Conservation (phyloP, 2,888 invertebrate genomes). For the Eubasilissa splendida region DNA sequence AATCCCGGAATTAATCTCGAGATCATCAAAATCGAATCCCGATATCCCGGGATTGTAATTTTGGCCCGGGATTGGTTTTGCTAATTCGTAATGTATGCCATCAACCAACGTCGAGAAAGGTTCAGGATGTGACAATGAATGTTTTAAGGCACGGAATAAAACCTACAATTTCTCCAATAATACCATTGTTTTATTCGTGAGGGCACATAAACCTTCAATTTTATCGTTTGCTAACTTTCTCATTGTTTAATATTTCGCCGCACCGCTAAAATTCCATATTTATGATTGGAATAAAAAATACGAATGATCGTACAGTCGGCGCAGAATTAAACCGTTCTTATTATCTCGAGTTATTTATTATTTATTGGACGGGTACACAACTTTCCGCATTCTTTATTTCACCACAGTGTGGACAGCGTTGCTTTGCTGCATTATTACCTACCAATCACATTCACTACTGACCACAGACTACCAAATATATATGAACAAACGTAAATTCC, state of each 20-base stretch:
- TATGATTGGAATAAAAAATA: slow-evolving; percentile 22
- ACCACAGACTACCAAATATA: no score
- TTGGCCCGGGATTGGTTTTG: no score
- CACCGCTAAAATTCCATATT: slow-evolving; percentile 4
- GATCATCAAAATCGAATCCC: no score
- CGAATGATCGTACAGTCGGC: not conserved
- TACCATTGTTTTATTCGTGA: not conserved
- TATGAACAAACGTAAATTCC: no score
- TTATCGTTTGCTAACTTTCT: slow-evolving; percentile 21
- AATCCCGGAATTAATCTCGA: no score
- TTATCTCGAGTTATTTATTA: slow-evolving; percentile 18
- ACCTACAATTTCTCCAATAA: slow-evolving; percentile 8
- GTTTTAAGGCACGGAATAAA: not conserved
- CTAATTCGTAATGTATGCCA: no score
- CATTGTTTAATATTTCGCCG: slow-evolving; percentile 24
- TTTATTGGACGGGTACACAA: slow-evolving; percentile 12
- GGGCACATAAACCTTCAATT: slow-evolving; percentile 7
- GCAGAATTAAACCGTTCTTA: slow-evolving; percentile 18
- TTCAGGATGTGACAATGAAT: no score
- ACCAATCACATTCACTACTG: not conserved
- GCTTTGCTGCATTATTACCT: not conserved
- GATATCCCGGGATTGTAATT: no score
- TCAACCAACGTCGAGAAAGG: no score
- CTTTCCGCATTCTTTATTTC: slow-evolving; percentile 6
- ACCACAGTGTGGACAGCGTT: no score